Base-by-base conservation (phyloP, 2,888 invertebrate species). In the Scrobipalpa atriplicella region DNA sequence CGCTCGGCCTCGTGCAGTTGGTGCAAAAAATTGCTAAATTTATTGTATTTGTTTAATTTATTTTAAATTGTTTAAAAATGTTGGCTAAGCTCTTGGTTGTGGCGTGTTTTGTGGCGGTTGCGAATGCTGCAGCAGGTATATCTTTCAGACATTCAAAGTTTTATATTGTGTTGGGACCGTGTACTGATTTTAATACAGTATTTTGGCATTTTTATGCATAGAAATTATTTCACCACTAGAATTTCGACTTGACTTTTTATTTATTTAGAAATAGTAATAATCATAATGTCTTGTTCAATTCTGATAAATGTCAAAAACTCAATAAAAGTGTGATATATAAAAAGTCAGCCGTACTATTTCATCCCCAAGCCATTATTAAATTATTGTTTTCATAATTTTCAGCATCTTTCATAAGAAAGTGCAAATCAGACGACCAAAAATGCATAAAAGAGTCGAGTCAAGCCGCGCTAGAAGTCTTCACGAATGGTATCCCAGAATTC, bases 361-460 rank as follows among this genome's bases (percentile, higher is more conserved):
- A 13, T 13, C 1, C 2, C 13, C 6, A 1, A 3, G n/a, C 13
- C 2, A 47, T 6, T n/a, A 7, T 16, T 47, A 16, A 7, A 5
- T n/a, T 11, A 13, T 56, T 2, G 10, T 56, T 38, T 3, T 58
- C 16, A 36, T 1, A n/a, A 16, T 16, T 58, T 58, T 58, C 73
- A 86, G 85, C 73, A n/a, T 69, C 80, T 52, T 72, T 83, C 56
- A 75, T 79, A 18, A 74, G 62, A 62, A 85, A 81, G 80, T 89
- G 90, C 69, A 77, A 78, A 62, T 54, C 71, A 8, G 76, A 76
- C 0, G 89, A 90, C 69, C 16, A 71, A 0, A 79, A 84, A 73
- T 90, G 89, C 67, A 39, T 77, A 0, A 85, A 78, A 43, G 73
- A 82, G n/a, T 73, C 82, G 0, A 43, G 81, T 0, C 75, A 76